Conservation (phyloP, 2,888 invertebrate species). For the Sphinx pinastri region DNA sequence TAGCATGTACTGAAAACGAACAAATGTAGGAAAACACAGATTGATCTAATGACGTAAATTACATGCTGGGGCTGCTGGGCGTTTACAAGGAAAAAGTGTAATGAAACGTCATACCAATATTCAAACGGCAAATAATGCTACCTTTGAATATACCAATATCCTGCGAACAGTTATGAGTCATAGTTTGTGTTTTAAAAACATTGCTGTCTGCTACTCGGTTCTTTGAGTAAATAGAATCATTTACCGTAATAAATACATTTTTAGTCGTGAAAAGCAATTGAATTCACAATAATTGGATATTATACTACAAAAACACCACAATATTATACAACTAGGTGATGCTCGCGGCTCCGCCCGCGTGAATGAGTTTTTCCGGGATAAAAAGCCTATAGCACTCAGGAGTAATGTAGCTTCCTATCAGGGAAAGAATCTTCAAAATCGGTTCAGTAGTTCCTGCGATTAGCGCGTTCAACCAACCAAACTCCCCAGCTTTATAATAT, state of each 20-base stretch:
- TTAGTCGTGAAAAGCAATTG: neutral
- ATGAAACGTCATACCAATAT: slow-evolving; percentile 28
- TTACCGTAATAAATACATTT: neutral
- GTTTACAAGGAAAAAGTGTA: slow-evolving; percentile 46
- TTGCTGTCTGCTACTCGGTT: neutral
- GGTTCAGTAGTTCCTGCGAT: no score
- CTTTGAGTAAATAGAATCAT: neutral
- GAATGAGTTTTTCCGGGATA: no score
- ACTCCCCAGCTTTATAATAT: no score
- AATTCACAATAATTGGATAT: no score
- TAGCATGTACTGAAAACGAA: neutral
- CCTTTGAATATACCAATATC: neutral
- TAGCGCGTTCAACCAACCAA: no score
- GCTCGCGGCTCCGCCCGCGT: no score
- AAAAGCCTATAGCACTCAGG: no score
- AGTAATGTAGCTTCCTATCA: no score
- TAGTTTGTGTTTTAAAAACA: neutral
- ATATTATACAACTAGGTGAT: no score
- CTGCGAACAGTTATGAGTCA: slow-evolving; percentile 17
- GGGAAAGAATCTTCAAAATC: no score
- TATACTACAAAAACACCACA: no score
- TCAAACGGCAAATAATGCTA: slow-evolving; percentile 23
- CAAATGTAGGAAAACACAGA: slow-evolving; percentile 46
- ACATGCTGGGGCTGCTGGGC: slow-evolving; percentile 34
- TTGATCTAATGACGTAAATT: slow-evolving; percentile 37